Conservation (phyloP, 2,113 vertebrate genomes). For the Zapornia atra region DNA sequence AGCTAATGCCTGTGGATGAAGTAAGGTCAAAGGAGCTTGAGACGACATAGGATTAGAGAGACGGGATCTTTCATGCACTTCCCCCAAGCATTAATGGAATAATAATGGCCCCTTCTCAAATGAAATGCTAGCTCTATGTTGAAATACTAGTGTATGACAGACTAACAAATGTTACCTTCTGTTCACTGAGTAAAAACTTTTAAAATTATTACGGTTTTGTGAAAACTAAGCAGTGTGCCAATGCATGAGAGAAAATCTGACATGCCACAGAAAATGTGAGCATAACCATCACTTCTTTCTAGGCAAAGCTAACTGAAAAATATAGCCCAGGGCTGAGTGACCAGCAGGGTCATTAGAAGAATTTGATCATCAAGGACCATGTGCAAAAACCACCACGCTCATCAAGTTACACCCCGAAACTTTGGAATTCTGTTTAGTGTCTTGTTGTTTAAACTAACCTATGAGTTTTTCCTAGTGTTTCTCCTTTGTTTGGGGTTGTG, state of each 20-base stretch:
- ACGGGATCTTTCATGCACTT: slow-evolving; percentile 26
- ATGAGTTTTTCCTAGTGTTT: not conserved
- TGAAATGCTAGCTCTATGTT: slow-evolving; percentile 16
- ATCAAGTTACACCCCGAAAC: not conserved
- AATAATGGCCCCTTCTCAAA: slow-evolving; percentile 35
- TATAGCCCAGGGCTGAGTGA: not conserved
- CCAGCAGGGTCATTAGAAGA: not conserved
- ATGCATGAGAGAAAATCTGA: not conserved
- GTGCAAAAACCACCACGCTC: not conserved
- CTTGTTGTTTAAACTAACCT: not conserved
- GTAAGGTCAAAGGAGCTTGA: slow-evolving; percentile 79
- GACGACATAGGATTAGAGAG: slow-evolving; percentile 81
- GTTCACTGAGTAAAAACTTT: not conserved
- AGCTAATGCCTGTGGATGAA: slow-evolving; percentile 84
- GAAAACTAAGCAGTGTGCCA: not conserved
- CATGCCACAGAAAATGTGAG: not conserved
- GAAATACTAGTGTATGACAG: not conserved
- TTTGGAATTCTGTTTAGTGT: not conserved
- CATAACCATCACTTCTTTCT: not conserved
- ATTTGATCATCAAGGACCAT: not conserved
- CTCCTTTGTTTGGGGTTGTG: not conserved
- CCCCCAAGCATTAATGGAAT: slow-evolving; percentile 42
- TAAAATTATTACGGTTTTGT: not conserved
- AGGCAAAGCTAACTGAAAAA: not conserved
- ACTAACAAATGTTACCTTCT: not conserved